Evolutionary conservation across 2,797 vertebrate genomes (phyloP).

Genomic region (Alfaro cultratus): DNA sequence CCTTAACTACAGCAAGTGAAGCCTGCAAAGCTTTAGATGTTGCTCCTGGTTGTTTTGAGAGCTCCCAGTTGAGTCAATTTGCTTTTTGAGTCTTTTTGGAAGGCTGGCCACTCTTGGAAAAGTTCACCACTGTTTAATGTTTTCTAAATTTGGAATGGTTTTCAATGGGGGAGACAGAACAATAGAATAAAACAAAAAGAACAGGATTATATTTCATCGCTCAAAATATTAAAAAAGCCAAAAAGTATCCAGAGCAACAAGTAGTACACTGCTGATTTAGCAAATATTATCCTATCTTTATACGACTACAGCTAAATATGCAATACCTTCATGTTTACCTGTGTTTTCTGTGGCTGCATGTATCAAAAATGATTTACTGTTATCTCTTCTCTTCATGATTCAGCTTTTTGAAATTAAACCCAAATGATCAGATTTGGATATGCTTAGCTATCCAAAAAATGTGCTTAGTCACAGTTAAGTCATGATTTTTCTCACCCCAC

Average conservation of each 20-base stretch:
- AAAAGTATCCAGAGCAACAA: neutral
- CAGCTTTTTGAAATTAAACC: neutral
- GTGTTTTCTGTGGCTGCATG: no score
- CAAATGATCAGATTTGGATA: neutral
- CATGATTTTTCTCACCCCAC: neutral
- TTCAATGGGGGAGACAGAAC: neutral
- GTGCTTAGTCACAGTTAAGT: neutral
- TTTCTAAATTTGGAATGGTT: neutral
- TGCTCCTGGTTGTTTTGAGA: neutral
- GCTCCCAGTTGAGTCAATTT: neutral
- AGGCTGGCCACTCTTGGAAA: neutral
- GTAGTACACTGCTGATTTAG: neutral
- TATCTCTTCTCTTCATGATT: neutral
- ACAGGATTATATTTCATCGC: neutral
- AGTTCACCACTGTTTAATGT: neutral
- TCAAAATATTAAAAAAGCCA: neutral
- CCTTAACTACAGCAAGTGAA: neutral
- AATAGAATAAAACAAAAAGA: neutral
- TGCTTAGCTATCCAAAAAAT: neutral
- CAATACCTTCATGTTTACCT: no score
- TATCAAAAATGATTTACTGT: neutral
- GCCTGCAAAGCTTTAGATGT: neutral
- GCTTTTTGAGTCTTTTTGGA: neutral
- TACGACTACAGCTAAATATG: neutral
- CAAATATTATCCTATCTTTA: neutral